Base-by-base conservation (phyloP, 2,888 invertebrate species). In the Phengaris arion region DNA sequence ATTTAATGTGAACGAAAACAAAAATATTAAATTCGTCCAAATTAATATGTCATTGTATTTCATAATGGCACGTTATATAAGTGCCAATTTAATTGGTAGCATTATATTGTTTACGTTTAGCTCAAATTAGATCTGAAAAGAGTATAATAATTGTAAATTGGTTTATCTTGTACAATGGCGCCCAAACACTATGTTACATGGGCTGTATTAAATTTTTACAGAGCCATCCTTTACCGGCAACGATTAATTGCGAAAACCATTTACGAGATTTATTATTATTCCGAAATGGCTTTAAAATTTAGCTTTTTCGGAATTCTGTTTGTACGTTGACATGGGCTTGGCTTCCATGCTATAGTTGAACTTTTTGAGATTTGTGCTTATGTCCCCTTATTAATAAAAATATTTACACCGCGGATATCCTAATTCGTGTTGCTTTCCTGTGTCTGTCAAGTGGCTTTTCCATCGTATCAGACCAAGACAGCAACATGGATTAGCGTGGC, bases 181-280 rank as follows among this genome's bases (percentile, higher is more conserved):
- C 6, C 64, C 88, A 87, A 86, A 87, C 82, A 82, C 84, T 83
- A 82, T 85, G 87, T 86, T 82, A 86, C 88, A 87, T 86, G 83
- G 87, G 83, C 85, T 85, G 87, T 88, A 89, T 89, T 86, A 88
- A 88, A 89, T 85, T 89, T 91, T 91, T 89, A 91, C 89, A 86
- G 86, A 82, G 86, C 88, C 89, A 88, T 91, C 87, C 89, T 88
- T 89, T 85, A 87, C 87, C 82, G 87, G 87, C 87, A 88, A 86
- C 78, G 84, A 89, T 92, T 91, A 90, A 92, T 91, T 91, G 90
- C 89, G 80, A 83, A 87, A 89, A 89, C 87, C 89, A 87, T 91
- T 90, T 87, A 87, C 84, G 85, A 89, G 90, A 91, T 91, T 91
- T 89, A 91, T 90, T 84, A 85, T 87, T 87, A 88, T 89, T 85